Conservation (phyloP, 2,113 vertebrate species). For the Ia io region DNA sequence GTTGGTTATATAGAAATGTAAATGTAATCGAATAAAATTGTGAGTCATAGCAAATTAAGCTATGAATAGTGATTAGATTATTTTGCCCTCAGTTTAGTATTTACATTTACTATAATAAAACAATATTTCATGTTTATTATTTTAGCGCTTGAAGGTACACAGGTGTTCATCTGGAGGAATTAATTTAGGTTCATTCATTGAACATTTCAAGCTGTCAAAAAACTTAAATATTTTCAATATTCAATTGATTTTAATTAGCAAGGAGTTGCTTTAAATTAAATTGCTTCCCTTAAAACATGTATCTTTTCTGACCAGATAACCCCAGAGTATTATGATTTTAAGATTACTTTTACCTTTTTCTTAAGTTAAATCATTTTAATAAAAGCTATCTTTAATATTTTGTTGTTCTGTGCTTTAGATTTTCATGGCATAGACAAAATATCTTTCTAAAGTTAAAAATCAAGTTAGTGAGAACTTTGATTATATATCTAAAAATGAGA, state of each 20-base stretch:
- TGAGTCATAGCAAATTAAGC: slow-evolving; percentile 36
- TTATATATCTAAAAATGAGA: not conserved
- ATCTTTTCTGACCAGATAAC: not conserved
- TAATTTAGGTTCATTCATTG: not conserved
- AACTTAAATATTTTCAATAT: slow-evolving; percentile 27
- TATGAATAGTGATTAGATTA: not conserved
- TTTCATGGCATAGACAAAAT: not conserved
- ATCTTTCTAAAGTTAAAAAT: not conserved
- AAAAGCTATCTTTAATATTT: not conserved
- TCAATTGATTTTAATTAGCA: not conserved
- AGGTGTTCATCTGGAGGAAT: not conserved
- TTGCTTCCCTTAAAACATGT: not conserved
- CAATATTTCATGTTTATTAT: slow-evolving; percentile 48
- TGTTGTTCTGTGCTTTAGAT: not conserved
- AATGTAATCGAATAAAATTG: not conserved
- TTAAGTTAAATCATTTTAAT: not conserved
- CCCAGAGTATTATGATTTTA: not conserved
- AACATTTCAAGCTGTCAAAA: not conserved
- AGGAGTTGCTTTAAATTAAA: not conserved
- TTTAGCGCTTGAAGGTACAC: slow-evolving; percentile 10
- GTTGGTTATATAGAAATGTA: not conserved
- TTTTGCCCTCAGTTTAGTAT: not conserved
- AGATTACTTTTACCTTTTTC: not conserved
- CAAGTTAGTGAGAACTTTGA: not conserved
- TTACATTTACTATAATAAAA: slow-evolving; percentile 13